Conservation (phyloP, 2,113 vertebrate species). For the Probosciger aterrimus region DNA sequence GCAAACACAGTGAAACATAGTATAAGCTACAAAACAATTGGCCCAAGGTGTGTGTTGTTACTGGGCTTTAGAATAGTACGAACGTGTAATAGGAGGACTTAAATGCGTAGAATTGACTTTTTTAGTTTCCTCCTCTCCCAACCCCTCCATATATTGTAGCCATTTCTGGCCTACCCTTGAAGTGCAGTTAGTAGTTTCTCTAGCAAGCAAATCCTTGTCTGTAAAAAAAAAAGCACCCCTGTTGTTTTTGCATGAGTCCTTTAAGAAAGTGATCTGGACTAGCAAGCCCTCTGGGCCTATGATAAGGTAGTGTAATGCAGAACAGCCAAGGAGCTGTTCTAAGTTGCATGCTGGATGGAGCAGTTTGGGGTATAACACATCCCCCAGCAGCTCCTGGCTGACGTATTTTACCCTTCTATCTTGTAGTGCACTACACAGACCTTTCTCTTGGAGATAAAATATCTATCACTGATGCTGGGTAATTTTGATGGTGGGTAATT, state of each 20-base stretch:
- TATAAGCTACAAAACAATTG: background rate
- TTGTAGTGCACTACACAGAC: background rate
- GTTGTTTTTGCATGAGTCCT: background rate
- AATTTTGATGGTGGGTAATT: constrained; percentile 24
- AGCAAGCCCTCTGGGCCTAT: background rate
- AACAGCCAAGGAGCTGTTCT: background rate
- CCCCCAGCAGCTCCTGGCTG: background rate
- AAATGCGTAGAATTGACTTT: background rate
- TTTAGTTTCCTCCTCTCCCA: background rate
- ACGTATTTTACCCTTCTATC: background rate
- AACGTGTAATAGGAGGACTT: background rate
- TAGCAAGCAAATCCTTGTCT: background rate
- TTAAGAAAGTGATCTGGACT: background rate
- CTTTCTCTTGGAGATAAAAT: background rate
- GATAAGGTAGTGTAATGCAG: background rate
- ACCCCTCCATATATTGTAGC: background rate
- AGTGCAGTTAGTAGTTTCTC: background rate
- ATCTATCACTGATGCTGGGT: background rate
- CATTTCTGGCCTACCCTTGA: background rate
- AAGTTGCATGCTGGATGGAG: background rate
- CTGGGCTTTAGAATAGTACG: background rate
- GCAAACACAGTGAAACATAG: background rate
- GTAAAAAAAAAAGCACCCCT: background rate
- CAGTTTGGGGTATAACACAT: background rate
- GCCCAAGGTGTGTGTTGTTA: background rate